Percentiles rank a stretch among this genome's conserved stretches.
Conservation (phyloP, 2,888 invertebrate genomes). For the Caenorhabditis panamensis region DNA sequence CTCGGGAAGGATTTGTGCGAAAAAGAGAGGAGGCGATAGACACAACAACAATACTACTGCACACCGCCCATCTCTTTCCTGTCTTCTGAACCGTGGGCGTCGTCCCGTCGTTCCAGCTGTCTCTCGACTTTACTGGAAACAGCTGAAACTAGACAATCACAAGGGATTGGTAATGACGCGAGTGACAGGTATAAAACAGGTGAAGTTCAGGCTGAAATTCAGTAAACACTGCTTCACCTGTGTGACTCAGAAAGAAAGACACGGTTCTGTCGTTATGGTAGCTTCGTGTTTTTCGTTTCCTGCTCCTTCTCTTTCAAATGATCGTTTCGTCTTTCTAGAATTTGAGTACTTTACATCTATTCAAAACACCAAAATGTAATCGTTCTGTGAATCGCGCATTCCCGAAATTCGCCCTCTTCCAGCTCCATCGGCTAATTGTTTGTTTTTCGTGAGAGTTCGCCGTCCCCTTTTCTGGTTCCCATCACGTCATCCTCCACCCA, state of each 20-base stretch:
- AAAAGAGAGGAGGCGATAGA: background rate
- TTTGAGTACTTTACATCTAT: no score
- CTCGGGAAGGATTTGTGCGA: constrained; percentile 7
- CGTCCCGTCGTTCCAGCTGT: constrained; percentile 7
- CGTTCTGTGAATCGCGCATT: no score
- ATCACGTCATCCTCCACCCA: background rate
- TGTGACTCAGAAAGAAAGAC: no score
- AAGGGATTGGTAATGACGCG: background rate
- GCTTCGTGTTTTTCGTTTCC: no score
- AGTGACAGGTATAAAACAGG: constrained; percentile 1
- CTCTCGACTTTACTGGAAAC: background rate
- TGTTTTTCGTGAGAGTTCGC: background rate
- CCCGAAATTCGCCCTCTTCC: background rate
- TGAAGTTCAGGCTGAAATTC: background rate
- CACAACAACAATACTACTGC: constrained; percentile 10
- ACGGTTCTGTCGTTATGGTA: no score
- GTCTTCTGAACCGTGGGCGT: constrained; percentile 3
- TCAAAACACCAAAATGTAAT: no score
- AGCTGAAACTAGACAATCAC: background rate
- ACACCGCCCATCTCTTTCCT: background rate
- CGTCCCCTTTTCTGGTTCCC: background rate
- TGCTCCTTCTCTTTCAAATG: no score
- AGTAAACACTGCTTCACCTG: no score
- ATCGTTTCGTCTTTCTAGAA: no score
- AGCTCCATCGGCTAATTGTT: background rate